These are phyloP conservation scores for Phrynocephalus guinanensis DNA, from an alignment of 2,797 vertebrate genomes.

Conservation along the genomic window DNA sequence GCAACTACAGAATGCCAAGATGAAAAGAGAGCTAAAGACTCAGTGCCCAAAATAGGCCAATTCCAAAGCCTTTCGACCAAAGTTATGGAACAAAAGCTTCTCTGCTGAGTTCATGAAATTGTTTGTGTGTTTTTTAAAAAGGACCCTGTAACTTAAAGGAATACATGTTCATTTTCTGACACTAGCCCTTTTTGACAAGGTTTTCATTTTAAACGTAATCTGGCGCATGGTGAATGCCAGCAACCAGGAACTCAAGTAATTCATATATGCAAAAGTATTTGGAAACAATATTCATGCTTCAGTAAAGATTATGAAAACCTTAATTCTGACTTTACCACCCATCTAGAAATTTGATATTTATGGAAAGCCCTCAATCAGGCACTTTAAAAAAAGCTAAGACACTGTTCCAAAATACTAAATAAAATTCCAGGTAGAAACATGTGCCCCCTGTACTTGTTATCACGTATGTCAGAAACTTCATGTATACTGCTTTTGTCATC, in stretches of 20 bases:
- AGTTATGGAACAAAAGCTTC: neutral
- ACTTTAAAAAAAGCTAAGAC: neutral
- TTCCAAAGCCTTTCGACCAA: too few relatives aligned
- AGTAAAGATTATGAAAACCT: neutral
- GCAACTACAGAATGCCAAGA: neutral
- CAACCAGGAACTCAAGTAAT: constrained; percentile 38
- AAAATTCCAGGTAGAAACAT: too few relatives aligned
- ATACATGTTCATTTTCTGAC: constrained; percentile 18
- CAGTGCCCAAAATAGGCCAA: neutral
- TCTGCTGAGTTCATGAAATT: constrained; percentile 47
- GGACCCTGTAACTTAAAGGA: constrained; percentile 48
- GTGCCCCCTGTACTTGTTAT: too few relatives aligned
- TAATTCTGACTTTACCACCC: fast-evolving
- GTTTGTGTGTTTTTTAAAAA: constrained; percentile 16
- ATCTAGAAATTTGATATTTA: neutral
- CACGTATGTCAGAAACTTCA: too few relatives aligned
- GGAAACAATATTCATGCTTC: neutral
- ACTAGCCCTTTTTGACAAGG: neutral
- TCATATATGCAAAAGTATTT: neutral
- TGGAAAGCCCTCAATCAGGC: neutral
- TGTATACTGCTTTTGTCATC: too few relatives aligned
- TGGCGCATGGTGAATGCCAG: neutral
- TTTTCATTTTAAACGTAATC: constrained; percentile 47
- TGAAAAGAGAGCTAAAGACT: neutral
- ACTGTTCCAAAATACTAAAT: too few relatives aligned